Evolutionary conservation across 1,140 invertebrate species (phyloP).

Genomic region (Drosophila mojavensis): DNA sequence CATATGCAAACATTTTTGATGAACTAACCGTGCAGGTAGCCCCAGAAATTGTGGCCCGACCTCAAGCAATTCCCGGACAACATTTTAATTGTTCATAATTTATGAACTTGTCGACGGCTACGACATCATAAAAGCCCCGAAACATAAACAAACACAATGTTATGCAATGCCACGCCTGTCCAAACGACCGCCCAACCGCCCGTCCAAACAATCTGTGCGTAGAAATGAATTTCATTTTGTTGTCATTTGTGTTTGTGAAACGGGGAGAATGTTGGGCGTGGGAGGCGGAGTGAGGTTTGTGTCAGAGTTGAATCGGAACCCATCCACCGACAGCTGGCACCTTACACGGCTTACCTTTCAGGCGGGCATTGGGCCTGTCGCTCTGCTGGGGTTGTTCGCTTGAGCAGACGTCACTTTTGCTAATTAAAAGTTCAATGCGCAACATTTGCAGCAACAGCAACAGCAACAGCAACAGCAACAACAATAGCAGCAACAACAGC

Average conservation of each 20-base stretch:
- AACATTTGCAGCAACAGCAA: constrained; percentile 50
- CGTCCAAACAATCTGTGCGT: constrained; percentile 45
- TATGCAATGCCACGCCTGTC: constrained; percentile 32
- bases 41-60: constrained; percentile 1
- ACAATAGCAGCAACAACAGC: too few species aligned
- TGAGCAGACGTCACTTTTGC: constrained; percentile 49
- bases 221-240: constrained; percentile 55
- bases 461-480: constrained; percentile 22
- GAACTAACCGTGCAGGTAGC: constrained; percentile 10
- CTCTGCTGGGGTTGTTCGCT: constrained; percentile 10
- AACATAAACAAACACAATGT: constrained; percentile 53
- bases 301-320: background rate
- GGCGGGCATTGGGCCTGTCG: background rate
- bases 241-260: constrained; percentile 15
- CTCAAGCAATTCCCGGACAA: constrained; percentile 13
- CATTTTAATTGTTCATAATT: constrained; percentile 53
- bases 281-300: background rate
- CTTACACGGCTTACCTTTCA: constrained; percentile 31
- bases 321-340: constrained; percentile 25
- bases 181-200: background rate
- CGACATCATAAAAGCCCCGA: constrained; percentile 42
- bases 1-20: constrained; percentile 49
- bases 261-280: background rate
- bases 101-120: constrained; percentile 41
- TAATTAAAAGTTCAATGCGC: constrained; percentile 76